These are phyloP conservation scores for Seladonia tumulorum DNA, from an alignment of 2,888 invertebrate genomes.

Conservation along the genomic window DNA sequence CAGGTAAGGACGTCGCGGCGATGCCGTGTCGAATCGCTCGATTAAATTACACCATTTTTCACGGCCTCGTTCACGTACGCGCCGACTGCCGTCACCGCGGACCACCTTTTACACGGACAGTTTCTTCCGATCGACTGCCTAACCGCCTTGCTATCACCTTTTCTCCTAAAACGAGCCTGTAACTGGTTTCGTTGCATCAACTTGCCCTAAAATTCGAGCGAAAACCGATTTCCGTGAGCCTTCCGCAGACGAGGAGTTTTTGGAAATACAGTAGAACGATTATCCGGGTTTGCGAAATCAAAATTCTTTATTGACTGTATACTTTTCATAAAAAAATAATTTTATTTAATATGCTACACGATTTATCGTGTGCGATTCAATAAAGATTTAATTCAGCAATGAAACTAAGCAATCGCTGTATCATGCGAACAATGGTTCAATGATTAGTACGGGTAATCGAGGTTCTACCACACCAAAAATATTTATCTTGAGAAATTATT, in stretches of 20 bases:
- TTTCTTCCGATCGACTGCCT: slow-evolving; percentile 53
- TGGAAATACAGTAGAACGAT: background rate
- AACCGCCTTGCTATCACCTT: slow-evolving; percentile 4
- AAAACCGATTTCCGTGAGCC: background rate
- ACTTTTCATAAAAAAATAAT: too few relatives aligned
- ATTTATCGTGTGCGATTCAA: too few relatives aligned
- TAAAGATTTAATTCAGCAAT: too few relatives aligned
- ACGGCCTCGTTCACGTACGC: slow-evolving; percentile 63
- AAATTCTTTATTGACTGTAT: too few relatives aligned
- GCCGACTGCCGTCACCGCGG: slow-evolving; percentile 25
- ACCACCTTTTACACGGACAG: slow-evolving; percentile 16
- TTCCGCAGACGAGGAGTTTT: background rate
- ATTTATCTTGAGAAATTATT: background rate
- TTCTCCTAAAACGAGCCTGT: background rate
- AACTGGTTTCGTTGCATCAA: background rate
- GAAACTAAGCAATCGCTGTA: too few relatives aligned
- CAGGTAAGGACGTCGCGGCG: slow-evolving; percentile 66
- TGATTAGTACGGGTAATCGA: too few relatives aligned
- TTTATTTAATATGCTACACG: too few relatives aligned
- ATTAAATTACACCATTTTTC: slow-evolving; percentile 78
- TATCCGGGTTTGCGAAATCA: too few relatives aligned
- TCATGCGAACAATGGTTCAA: too few relatives aligned
- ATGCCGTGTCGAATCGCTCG: slow-evolving; percentile 76
- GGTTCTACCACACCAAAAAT: background rate
- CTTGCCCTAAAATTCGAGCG: background rate